Evolutionary conservation across 1,140 invertebrate genomes (phyloP), one percentile per base, ranked within the genome.

Genomic region (Plectrocnemia conspersa): DNA sequence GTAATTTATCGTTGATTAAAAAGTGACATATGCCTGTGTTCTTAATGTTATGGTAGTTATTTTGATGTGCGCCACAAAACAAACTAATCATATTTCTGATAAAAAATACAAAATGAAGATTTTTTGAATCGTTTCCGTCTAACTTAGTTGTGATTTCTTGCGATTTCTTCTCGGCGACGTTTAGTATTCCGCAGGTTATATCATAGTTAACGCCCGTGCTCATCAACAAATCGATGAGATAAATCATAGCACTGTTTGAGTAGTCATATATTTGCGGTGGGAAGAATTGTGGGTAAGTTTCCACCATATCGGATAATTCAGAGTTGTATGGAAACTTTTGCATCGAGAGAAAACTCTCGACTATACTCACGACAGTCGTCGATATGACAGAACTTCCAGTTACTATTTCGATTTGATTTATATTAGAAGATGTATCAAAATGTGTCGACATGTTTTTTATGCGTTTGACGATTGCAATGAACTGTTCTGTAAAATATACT

Each of bases 81-180:
- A 76, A 69, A 38, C 70, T 74, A 1, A 70, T 69, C 11, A 74
- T 69, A 50, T 76, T 73, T 66, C 73, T 71, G 4, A 76, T 67
- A 45, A 76, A 76, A 23, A 67, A 59, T 29, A 74, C 70, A 56
- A 73, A 74, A 58, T 74, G 74, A 1, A 63, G 72, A 56, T 76
- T 71, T 52, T 74, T 76, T 1, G 67, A 67, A 24, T 68, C 64
- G 2, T 73, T 62, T n/a, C n/a, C n/a, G 48, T 74, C 70, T 9
- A 68, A 69, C 46, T 65, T 63, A 15, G 54, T 64, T 52, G 68
- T 64, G 3, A 76, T 70, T 65, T 74, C 72, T 0, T 72, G 70
- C 0, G 72, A 65, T 60, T 74, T 74, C 54, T 71, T 64, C 58
- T 76, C 74, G 0, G 73, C 72, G 2, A 76, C 68, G 59, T 74